Evolutionary conservation across 1,140 invertebrate species (phyloP).

Genomic region (Apis florea): DNA sequence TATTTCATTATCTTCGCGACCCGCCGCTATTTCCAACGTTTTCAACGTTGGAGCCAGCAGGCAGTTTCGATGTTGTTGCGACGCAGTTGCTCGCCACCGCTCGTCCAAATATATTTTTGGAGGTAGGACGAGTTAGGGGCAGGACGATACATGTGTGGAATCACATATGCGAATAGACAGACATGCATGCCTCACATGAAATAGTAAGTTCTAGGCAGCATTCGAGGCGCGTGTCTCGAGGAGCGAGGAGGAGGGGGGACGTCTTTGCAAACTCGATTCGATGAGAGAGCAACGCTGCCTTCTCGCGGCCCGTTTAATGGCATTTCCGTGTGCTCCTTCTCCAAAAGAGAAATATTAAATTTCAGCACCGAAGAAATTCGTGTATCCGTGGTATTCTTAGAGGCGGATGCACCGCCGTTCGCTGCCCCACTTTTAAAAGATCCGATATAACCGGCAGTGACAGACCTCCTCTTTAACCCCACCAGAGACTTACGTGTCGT

Average conservation of each 20-base stretch:
- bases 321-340: conserved; percentile 61
- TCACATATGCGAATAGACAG: conserved; percentile 27
- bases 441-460: conserved; percentile 35
- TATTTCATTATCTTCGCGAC: neutral
- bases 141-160: conserved; percentile 28
- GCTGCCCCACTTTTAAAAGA: conserved; percentile 52
- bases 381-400: conserved; percentile 53
- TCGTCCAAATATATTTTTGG: conserved; percentile 25
- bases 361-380: conserved; percentile 32
- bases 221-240: conserved; percentile 40
- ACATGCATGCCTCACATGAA: conserved; percentile 43
- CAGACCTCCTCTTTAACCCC: conserved; percentile 22
- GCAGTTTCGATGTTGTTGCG: neutral
- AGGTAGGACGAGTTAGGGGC: neutral
- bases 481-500: neutral
- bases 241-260: neutral
- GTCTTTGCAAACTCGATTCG: conserved; percentile 56
- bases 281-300: conserved; percentile 49
- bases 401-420: conserved; percentile 13
- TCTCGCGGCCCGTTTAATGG: conserved; percentile 63
- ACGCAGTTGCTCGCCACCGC: neutral
- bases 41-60: neutral
- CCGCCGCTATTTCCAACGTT: neutral
- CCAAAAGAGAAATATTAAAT: conserved; percentile 64
- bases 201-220: conserved; percentile 26